Percentiles rank a stretch among this genome's conserved stretches.
These are phyloP conservation scores for Macropodus opercularis DNA, from an alignment of 2,797 vertebrate genomes.

Conservation along the genomic window DNA sequence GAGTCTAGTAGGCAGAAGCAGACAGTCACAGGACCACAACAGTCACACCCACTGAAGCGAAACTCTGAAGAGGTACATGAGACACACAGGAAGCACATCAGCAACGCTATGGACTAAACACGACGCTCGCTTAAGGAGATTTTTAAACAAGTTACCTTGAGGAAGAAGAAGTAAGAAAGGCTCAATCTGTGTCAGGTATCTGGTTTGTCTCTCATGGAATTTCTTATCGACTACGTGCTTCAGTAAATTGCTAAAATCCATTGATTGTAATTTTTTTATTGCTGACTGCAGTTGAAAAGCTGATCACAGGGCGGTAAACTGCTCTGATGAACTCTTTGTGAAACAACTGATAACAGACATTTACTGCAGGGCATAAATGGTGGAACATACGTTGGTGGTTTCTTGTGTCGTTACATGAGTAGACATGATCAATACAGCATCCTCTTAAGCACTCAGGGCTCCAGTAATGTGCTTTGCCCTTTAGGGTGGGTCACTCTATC, in stretches of 20 bases:
- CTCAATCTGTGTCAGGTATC: too few relatives aligned
- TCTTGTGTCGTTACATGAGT: background rate
- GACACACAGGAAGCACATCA: constrained; percentile 36
- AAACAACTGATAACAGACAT: background rate
- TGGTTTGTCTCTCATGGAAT: background rate
- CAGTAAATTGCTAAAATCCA: background rate
- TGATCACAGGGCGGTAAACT: background rate
- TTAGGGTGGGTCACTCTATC: constrained; percentile 46
- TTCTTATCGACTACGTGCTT: background rate
- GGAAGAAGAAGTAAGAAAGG: background rate
- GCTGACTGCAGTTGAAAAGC: background rate
- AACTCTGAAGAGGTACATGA: constrained; percentile 1
- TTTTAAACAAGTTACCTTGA: background rate
- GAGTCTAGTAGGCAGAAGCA: constrained; percentile 31
- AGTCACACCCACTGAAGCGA: constrained; percentile 1
- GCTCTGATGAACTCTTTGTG: constrained; percentile 2
- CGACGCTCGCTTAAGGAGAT: background rate
- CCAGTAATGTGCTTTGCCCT: constrained; percentile 57
- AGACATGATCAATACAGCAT: constrained; percentile 44
- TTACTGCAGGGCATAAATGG: background rate
- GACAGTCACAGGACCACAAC: constrained; percentile 55
- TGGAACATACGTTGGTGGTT: background rate
- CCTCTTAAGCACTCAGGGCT: constrained; percentile 56
- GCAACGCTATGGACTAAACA: constrained; percentile 3
- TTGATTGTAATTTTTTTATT: background rate